Conservation (phyloP, 2,797 vertebrate genomes). For the Eurystomus glaucurus region DNA sequence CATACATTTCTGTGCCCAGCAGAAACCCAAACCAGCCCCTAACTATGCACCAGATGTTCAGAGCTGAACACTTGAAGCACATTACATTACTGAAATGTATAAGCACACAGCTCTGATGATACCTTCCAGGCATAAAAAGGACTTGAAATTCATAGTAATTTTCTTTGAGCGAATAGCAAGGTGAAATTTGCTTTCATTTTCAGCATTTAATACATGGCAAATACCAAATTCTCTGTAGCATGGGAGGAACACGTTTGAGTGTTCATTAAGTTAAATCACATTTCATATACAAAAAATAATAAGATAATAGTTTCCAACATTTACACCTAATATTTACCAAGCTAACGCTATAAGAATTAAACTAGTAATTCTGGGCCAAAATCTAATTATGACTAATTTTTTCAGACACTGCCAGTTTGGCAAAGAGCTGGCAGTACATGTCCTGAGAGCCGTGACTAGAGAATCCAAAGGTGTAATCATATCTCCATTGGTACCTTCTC, state of each 20-base stretch:
- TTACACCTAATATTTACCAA: not conserved
- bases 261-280: not conserved
- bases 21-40: not conserved
- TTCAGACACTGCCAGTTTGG: not conserved
- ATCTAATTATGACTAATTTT: not conserved
- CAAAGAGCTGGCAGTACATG: not conserved
- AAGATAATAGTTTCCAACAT: not conserved
- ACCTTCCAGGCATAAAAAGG: not conserved
- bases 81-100: not conserved
- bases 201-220: not conserved
- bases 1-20: not conserved
- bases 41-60: not conserved
- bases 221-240: not conserved
- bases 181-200: slow-evolving; percentile 33
- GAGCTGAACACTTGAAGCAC: not conserved
- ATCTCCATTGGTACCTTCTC: not conserved
- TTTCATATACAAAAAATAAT: not conserved
- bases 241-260: accelerated
- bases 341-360: not conserved
- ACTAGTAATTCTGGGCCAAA: not conserved
- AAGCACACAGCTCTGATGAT: not conserved
- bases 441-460: not conserved
- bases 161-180: not conserved
- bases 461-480: not conserved
- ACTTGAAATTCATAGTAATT: not conserved